Evolutionary conservation across 2,888 invertebrate genomes (phyloP).

Genomic region (Brachypalpus laphriformis): DNA sequence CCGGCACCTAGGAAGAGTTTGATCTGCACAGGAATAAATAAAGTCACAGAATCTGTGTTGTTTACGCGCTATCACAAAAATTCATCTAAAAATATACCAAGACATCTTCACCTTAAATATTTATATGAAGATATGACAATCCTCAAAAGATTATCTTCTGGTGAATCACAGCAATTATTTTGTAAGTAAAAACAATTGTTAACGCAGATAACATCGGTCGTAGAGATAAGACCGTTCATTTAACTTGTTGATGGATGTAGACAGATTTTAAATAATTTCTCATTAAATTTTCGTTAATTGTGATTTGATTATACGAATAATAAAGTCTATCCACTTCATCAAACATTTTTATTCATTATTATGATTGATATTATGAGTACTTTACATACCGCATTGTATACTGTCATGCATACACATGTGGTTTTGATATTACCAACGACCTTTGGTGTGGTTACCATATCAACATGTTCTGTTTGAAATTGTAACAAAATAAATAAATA

Average conservation of each 20-base stretch:
- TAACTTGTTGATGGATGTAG: constrained; percentile 15
- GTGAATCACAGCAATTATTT: constrained; percentile 34
- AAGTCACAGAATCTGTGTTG: background rate
- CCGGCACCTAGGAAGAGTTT: background rate
- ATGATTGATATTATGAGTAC: no score
- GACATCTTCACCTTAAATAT: constrained; percentile 15
- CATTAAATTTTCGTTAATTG: constrained; percentile 27
- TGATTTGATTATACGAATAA: constrained; percentile 6
- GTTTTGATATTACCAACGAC: background rate
- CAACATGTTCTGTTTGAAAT: background rate
- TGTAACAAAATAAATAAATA: background rate
- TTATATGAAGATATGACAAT: constrained; percentile 27
- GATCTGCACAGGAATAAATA: background rate
- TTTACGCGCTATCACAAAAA: background rate
- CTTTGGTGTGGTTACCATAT: background rate
- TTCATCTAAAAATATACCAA: constrained; percentile 14
- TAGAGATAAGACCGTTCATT: constrained; percentile 4
- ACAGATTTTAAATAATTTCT: constrained; percentile 4
- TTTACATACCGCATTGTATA: background rate
- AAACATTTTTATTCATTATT: background rate
- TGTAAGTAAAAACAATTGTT: constrained; percentile 25
- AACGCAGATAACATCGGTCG: constrained; percentile 24
- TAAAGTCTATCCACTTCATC: background rate
- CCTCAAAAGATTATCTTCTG: constrained; percentile 27
- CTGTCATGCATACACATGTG: background rate